phyloP scores from a whole-genome alignment of 64 coral and sea anemone genomes.

The Stichodactyla mertensii region DNA sequence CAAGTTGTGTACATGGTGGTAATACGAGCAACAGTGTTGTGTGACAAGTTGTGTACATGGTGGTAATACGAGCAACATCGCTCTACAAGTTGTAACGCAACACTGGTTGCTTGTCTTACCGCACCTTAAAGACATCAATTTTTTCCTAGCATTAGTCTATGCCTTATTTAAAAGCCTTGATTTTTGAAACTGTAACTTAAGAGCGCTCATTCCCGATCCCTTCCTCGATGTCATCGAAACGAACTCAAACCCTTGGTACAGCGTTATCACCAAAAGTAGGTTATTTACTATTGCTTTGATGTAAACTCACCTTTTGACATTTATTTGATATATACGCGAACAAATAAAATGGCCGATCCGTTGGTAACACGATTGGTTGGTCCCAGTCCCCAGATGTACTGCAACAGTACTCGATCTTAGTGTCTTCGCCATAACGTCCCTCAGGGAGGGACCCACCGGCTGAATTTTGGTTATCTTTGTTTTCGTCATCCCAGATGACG shows the following conservation, averaged over 20 bases:
- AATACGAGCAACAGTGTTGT: no score
- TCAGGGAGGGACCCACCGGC: slow-evolving; percentile 67
- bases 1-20: no score
- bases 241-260: no score
- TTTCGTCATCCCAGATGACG: slow-evolving; percentile 98
- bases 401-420: slow-evolving; percentile 92
- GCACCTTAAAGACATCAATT: neutral
- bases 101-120: neutral
- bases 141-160: no score
- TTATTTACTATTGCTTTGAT: neutral
- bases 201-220: no score
- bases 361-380: slow-evolving; percentile 55
- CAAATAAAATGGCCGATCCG: slow-evolving; percentile 72
- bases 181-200: no score
- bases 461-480: slow-evolving; percentile 83
- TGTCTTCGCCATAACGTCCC: slow-evolving; percentile 77
- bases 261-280: no score
- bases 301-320: slow-evolving; percentile 79
- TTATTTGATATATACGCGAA: slow-evolving; percentile 68
- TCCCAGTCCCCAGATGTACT: slow-evolving; percentile 64
- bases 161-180: no score
- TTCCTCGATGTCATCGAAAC: no score
- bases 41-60: no score
- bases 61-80: no score
- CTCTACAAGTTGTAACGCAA: neutral